Evolutionary conservation across 2,888 invertebrate genomes (phyloP).

Genomic region (Morinoia aosen): DNA sequence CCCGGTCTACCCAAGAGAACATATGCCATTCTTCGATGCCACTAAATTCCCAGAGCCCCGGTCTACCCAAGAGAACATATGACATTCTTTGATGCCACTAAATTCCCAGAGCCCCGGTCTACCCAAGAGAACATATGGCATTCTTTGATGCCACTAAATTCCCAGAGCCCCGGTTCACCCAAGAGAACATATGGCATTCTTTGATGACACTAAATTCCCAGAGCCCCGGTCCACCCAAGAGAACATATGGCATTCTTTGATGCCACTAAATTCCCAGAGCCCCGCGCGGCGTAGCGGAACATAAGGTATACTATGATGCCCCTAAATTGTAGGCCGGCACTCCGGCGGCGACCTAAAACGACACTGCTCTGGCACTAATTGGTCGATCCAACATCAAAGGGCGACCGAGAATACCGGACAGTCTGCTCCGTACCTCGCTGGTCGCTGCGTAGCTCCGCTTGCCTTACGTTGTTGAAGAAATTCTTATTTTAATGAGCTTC

Average conservation of each 20-base stretch:
- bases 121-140: too few species aligned
- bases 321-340: not conserved
- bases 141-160: too few species aligned
- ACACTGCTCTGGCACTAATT: slow-evolving; percentile 28
- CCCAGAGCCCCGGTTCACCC: too few species aligned
- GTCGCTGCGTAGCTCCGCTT: not conserved
- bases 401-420: not conserved
- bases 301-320: slow-evolving; percentile 31
- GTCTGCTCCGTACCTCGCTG: not conserved
- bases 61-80: too few species aligned
- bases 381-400: slow-evolving; percentile 34
- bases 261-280: not conserved
- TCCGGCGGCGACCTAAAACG: slow-evolving; percentile 34
- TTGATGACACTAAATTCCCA: too few species aligned
- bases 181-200: too few species aligned
- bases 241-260: not conserved
- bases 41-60: too few species aligned
- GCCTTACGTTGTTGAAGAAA: not conserved
- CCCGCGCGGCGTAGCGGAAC: not conserved
- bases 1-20: too few species aligned
- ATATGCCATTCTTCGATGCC: too few species aligned
- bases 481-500: not conserved
- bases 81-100: too few species aligned
- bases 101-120: too few species aligned
- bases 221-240: too few species aligned